Percentiles rank a stretch among this genome's conserved stretches.
Conservation (phyloP, 1,140 invertebrate genomes). For the Melitaea cinxia region DNA sequence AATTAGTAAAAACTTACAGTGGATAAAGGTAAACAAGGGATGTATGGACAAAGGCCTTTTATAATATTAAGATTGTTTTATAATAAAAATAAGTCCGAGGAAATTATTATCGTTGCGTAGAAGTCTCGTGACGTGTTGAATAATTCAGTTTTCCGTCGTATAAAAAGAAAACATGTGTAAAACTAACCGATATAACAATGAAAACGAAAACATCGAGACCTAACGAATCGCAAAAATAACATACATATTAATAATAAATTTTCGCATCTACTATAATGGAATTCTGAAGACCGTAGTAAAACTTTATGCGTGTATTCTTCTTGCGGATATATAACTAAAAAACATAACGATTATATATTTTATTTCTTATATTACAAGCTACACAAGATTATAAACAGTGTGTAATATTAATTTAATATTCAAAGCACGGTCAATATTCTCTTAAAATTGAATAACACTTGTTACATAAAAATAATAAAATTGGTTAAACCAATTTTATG, state of each 20-base stretch:
- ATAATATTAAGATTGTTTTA: neutral
- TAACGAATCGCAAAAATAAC: constrained; percentile 8
- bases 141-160: constrained; percentile 26
- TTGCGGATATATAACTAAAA: too few relatives aligned
- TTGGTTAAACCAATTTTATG: too few relatives aligned
- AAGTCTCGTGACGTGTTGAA: constrained; percentile 33
- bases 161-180: constrained; percentile 28
- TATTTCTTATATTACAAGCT: too few relatives aligned
- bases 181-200: constrained; percentile 21
- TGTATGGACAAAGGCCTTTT: neutral
- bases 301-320: too few relatives aligned
- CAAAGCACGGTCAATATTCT: neutral
- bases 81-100: constrained; percentile 32
- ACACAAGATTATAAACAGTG: too few relatives aligned
- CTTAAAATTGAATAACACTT: too few relatives aligned
- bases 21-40: neutral
- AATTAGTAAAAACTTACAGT: neutral
- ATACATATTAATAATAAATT: constrained; percentile 14
- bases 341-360: too few relatives aligned
- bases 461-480: too few relatives aligned
- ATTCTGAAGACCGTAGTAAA: neutral
- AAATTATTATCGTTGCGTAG: constrained; percentile 39
- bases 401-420: neutral
- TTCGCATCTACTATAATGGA: neutral
- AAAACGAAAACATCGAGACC: neutral